Conservation (phyloP, 2,888 invertebrate genomes). For the Drosophila flavopinicola region DNA sequence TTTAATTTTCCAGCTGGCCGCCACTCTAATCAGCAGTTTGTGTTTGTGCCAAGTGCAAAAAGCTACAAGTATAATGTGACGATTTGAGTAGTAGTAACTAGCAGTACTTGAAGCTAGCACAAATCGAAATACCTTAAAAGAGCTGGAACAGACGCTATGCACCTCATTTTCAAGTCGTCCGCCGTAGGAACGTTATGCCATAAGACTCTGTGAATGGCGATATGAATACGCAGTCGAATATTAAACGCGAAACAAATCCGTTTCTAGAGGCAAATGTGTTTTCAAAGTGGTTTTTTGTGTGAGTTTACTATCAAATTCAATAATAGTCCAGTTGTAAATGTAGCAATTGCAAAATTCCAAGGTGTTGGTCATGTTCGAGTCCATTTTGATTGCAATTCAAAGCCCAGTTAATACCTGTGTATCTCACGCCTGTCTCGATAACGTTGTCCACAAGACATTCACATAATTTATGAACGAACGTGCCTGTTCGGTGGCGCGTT, state of each 20-base stretch:
- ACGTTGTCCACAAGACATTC: conserved; percentile 3
- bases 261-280: conserved; percentile 87
- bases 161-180: conserved; percentile 35
- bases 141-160: conserved; percentile 1
- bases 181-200: conserved; percentile 11
- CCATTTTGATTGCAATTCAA: conserved; percentile 13
- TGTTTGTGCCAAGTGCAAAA: conserved; percentile 67
- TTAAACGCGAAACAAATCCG: conserved; percentile 86
- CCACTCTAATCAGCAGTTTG: conserved; percentile 39
- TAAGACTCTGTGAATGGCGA: conserved; percentile 23
- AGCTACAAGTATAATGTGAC: conserved; percentile 19
- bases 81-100: not conserved
- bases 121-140: conserved; percentile 48
- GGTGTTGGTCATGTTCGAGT: not conserved
- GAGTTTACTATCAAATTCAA: conserved; percentile 78
- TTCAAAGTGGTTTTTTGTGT: conserved; percentile 89
- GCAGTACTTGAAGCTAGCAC: conserved; percentile 5
- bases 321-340: not conserved
- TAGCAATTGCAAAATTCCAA: not conserved
- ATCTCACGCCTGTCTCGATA: conserved; percentile 18
- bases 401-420: conserved; percentile 20
- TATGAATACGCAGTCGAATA: conserved; percentile 66
- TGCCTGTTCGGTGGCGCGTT: too few relatives aligned
- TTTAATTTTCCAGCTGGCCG: conserved; percentile 16
- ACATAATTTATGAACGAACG: not conserved